phyloP scores from a whole-genome alignment of 2,797 vertebrate species.

The Urophycis tenuis region DNA sequence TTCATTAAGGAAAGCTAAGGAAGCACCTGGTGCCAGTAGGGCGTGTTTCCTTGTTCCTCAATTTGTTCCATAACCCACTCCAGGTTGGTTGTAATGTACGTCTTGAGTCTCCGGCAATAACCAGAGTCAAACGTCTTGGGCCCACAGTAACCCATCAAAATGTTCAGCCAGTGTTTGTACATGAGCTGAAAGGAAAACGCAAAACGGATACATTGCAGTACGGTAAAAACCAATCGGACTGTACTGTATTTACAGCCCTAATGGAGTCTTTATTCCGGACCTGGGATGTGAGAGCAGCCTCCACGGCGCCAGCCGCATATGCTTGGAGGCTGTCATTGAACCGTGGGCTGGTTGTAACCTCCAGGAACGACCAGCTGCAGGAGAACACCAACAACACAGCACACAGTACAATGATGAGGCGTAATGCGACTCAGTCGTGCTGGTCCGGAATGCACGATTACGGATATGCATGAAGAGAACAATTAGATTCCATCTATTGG shows the following conservation, averaged over 20 bases:
- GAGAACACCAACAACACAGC: neutral
- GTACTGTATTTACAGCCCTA: neutral
- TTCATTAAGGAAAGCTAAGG: neutral
- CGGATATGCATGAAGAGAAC: neutral
- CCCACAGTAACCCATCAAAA: conserved; percentile 84
- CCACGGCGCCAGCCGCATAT: conserved; percentile 84
- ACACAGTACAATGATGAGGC: neutral
- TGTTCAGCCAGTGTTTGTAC: conserved; percentile 98
- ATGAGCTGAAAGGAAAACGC: conserved; percentile 73
- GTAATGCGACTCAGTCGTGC: neutral
- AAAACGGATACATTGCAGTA: neutral
- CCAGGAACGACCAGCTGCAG: conserved; percentile 84
- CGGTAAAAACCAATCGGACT: neutral
- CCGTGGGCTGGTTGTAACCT: conserved; percentile 71
- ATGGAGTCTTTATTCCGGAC: conserved; percentile 55
- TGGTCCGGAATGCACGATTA: neutral
- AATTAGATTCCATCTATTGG: neutral
- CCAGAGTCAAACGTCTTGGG: conserved; percentile 69
- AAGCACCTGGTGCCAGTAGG: conserved; percentile 91
- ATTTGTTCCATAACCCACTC: conserved; percentile 82
- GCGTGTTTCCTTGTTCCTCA: conserved; percentile 43
- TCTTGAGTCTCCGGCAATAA: conserved; percentile 81
- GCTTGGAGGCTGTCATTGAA: conserved; percentile 89
- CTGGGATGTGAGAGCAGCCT: conserved; percentile 79
- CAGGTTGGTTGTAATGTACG: conserved; percentile 79